Evolutionary conservation across 2,888 invertebrate genomes (phyloP).

Genomic region (Netelia virgata): DNA sequence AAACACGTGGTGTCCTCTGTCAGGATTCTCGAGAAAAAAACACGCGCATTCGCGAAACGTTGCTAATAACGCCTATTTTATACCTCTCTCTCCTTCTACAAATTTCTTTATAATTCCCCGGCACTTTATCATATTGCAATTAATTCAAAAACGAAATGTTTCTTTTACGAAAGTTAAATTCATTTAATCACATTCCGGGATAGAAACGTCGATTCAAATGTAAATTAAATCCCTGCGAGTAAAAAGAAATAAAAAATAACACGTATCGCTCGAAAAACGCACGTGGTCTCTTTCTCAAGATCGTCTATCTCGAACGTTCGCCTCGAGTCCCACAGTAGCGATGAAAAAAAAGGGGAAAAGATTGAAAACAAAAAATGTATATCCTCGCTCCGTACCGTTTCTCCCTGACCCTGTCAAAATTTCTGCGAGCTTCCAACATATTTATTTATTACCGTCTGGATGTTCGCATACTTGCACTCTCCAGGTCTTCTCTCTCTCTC

Average conservation of each 20-base stretch:
- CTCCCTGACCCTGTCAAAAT: constrained; percentile 66
- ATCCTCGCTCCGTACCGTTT: constrained; percentile 46
- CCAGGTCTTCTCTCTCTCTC: constrained; percentile 56
- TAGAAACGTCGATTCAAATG: not conserved
- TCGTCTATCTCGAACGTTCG: constrained; percentile 1
- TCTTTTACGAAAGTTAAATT: no score
- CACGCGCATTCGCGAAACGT: not conserved
- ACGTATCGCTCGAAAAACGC: constrained; percentile 28
- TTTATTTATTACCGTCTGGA: constrained; percentile 67
- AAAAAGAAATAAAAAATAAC: constrained; percentile 9
- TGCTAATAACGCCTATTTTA: no score
- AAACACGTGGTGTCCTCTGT: constrained; percentile 56
- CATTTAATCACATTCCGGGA: no score
- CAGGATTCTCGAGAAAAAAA: constrained; percentile 16
- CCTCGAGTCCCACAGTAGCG: not conserved
- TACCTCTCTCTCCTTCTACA: no score
- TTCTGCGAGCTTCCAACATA: constrained; percentile 60
- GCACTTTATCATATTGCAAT: no score
- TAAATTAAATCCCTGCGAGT: not conserved
- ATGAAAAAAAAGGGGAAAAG: constrained; percentile 42
- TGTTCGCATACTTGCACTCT: constrained; percentile 33
- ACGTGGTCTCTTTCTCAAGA: constrained; percentile 59
- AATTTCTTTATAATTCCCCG: no score
- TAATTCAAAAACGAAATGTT: no score
- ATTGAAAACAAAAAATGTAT: constrained; percentile 18